These are phyloP conservation scores for Dryococelus australis DNA, from an alignment of 2,888 invertebrate species.

Conservation along the genomic window DNA sequence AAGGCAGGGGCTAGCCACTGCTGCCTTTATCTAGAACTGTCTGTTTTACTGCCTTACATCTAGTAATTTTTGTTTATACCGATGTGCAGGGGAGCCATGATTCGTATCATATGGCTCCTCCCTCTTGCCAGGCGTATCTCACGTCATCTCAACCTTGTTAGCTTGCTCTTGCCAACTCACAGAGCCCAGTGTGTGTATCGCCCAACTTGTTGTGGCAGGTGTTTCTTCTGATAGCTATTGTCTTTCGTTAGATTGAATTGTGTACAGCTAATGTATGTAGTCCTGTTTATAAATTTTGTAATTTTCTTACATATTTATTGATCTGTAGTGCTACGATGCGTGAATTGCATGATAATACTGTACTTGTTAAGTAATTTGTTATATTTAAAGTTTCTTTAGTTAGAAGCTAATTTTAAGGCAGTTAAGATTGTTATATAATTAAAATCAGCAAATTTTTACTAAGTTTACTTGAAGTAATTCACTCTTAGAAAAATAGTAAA, in stretches of 20 bases:
- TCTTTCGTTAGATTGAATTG: no score
- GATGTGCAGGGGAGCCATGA: neutral
- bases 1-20: neutral
- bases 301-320: neutral
- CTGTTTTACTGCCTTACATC: constrained; percentile 10
- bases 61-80: neutral
- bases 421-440: neutral
- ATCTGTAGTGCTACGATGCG: neutral
- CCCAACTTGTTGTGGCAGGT: no score
- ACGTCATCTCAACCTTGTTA: neutral
- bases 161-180: neutral
- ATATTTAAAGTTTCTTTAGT: neutral
- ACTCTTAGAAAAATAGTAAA: no score
- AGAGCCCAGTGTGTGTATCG: no score
- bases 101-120: neutral
- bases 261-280: neutral
- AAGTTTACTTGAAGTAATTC: neutral
- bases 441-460: neutral
- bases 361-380: neutral
- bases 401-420: neutral
- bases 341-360: neutral
- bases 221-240: no score
- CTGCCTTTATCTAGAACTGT: neutral
- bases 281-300: constrained; percentile 9
- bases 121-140: neutral